A percentile compares a stretch with the other conserved stretches of the same genome.
These are phyloP conservation scores for Papilio gigon DNA, from an alignment of 2,888 invertebrate genomes.

Conservation along the genomic window DNA sequence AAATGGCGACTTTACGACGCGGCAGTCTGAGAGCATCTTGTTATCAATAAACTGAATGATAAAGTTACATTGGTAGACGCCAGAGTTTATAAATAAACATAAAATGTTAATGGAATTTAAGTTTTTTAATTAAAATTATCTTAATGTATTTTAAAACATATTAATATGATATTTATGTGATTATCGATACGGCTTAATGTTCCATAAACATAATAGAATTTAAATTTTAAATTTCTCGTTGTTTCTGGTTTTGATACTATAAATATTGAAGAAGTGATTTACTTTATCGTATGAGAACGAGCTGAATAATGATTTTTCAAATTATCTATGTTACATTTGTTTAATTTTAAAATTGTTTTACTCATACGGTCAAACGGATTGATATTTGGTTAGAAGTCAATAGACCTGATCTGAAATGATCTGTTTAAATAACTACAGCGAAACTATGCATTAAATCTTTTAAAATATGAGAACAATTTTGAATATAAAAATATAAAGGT, in stretches of 20 bases:
- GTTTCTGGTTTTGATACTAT: constrained; percentile 1
- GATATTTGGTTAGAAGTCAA: neutral
- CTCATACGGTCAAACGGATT: neutral
- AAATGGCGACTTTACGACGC: neutral
- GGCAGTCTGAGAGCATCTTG: neutral
- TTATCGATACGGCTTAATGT: constrained; percentile 20
- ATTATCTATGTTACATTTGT: neutral
- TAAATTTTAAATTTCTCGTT: constrained; percentile 14
- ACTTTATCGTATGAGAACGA: neutral
- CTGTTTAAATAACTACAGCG: neutral
- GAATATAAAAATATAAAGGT: neutral
- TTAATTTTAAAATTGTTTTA: neutral
- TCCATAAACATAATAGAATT: constrained; percentile 20
- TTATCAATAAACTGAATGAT: neutral
- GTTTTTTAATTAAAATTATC: constrained; percentile 25
- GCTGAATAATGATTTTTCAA: neutral
- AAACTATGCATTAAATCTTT: neutral
- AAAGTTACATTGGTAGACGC: constrained; percentile 1
- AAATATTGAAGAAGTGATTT: neutral
- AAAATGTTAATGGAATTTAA: constrained; percentile 9
- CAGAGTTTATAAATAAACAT: constrained; percentile 8
- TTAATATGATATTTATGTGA: constrained; percentile 22
- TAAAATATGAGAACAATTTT: neutral
- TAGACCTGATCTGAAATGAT: no score
- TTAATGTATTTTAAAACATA: constrained; percentile 14